A percentile compares a stretch with the other conserved stretches of the same genome.
Conservation (phyloP, 2,113 vertebrate genomes). For the Stigmatopora argus region DNA sequence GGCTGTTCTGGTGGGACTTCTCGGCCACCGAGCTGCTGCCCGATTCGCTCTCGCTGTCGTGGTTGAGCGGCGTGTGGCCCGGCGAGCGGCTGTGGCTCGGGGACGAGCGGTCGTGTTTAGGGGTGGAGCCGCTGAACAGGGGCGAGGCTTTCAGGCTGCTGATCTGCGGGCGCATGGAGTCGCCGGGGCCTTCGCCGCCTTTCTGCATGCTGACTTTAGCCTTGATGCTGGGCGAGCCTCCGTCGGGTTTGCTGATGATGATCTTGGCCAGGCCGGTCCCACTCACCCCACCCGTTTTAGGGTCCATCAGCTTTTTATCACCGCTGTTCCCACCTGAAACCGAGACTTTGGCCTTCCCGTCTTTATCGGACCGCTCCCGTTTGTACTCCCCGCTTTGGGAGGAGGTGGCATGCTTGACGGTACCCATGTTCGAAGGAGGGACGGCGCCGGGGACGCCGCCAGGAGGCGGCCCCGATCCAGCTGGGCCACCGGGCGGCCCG, state of each 20-base stretch:
- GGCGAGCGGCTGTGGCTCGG: slow-evolving; percentile 98
- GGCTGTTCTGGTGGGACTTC: slow-evolving; percentile 97
- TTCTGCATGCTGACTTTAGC: slow-evolving; percentile 96
- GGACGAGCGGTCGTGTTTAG: slow-evolving; percentile 93
- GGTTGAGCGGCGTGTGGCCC: slow-evolving; percentile 89
- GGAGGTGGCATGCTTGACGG: slow-evolving; percentile 81
- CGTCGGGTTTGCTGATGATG: slow-evolving; percentile 96
- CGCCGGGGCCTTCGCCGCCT: slow-evolving; percentile 82
- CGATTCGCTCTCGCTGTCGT: slow-evolving; percentile 96
- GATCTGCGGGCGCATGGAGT: slow-evolving; percentile 85
- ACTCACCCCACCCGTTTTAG: slow-evolving; percentile 76
- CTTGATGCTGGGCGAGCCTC: slow-evolving; percentile 95
- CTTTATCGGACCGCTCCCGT: slow-evolving; percentile 91
- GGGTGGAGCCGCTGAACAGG: slow-evolving; percentile 93
- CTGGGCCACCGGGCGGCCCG: slow-evolving; percentile 59
- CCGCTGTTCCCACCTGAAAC: slow-evolving; percentile 75
- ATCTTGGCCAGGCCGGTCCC: slow-evolving; percentile 92
- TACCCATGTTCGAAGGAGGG: slow-evolving; percentile 71
- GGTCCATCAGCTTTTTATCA: slow-evolving; percentile 88
- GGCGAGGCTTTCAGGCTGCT: slow-evolving; percentile 90
- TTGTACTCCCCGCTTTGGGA: slow-evolving; percentile 85
- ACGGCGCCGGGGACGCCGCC: slow-evolving; percentile 68
- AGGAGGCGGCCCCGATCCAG: slow-evolving; percentile 75
- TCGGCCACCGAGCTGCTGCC: slow-evolving; percentile 91
- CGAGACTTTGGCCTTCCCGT: slow-evolving; percentile 85